Conservation (phyloP, 2,113 vertebrate species). For the Anarhynchus alexandrinus region DNA sequence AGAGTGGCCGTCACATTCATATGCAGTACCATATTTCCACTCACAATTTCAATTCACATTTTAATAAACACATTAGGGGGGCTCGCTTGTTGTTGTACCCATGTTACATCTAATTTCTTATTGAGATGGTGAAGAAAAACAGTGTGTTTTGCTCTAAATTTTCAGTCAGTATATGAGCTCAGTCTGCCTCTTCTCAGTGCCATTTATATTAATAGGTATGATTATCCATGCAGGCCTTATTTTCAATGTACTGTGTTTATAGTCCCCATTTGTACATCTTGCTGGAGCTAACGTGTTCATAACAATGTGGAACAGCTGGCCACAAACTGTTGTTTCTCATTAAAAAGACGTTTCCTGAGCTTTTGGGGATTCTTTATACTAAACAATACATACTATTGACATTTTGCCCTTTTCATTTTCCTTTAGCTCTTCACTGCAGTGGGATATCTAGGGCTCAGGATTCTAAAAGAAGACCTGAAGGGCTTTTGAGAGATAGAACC, state of each 20-base stretch:
- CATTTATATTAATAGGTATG: slow-evolving; percentile 59
- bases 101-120: slow-evolving; percentile 18
- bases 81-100: not conserved
- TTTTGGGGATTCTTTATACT: slow-evolving; percentile 57
- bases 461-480: not conserved
- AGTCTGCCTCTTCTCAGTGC: slow-evolving; percentile 34
- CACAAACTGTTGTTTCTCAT: slow-evolving; percentile 61
- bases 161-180: slow-evolving; percentile 18
- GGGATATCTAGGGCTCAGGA: not conserved
- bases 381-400: slow-evolving; percentile 42
- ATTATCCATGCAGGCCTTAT: slow-evolving; percentile 51
- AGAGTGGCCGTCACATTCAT: not conserved
- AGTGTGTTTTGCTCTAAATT: slow-evolving; percentile 49
- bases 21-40: not conserved
- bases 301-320: slow-evolving; percentile 64
- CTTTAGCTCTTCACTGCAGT: not conserved
- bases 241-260: slow-evolving; percentile 47
- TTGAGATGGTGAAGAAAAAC: slow-evolving; percentile 24
- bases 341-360: slow-evolving; percentile 62
- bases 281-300: slow-evolving; percentile 40
- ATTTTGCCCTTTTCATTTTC: slow-evolving; percentile 56
- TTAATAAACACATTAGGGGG: slow-evolving; percentile 26
- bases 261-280: slow-evolving; percentile 47
- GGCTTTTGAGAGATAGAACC: not conserved
- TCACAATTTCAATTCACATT: not conserved